Conservation (phyloP, 2,888 invertebrate genomes). For the Periphyllus acericola region DNA sequence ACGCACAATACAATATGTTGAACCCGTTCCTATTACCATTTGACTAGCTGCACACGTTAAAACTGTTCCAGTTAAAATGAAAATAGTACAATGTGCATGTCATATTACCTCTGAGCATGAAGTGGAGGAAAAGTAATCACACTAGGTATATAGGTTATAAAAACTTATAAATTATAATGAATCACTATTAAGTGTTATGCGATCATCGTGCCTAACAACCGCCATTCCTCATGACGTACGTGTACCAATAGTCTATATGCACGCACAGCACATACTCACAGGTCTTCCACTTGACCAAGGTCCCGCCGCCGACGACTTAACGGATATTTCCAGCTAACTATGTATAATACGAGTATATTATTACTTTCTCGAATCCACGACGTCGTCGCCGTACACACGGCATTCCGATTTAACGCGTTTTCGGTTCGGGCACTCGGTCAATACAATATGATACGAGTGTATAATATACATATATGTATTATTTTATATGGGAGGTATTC, state of each 20-base stretch:
- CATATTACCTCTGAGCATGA: background rate
- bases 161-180: background rate
- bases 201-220: background rate
- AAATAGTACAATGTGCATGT: background rate
- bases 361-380: background rate
- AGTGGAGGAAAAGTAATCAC: background rate
- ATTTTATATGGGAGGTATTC: too few species aligned
- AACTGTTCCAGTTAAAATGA: background rate
- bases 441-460: too few species aligned
- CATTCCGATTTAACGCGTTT: conserved; percentile 8
- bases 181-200: background rate
- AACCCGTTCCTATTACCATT: background rate
- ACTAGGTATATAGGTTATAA: background rate
- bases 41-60: background rate
- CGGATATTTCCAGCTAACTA: background rate
- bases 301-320: background rate
- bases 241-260: background rate
- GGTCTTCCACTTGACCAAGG: background rate
- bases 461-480: too few species aligned
- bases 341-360: background rate
- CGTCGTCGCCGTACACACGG: background rate
- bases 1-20: background rate
- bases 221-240: background rate
- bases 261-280: background rate
- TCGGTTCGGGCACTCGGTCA: background rate